Evolutionary conservation across 2,888 invertebrate genomes (phyloP).

Genomic region (Julus scanicus): DNA sequence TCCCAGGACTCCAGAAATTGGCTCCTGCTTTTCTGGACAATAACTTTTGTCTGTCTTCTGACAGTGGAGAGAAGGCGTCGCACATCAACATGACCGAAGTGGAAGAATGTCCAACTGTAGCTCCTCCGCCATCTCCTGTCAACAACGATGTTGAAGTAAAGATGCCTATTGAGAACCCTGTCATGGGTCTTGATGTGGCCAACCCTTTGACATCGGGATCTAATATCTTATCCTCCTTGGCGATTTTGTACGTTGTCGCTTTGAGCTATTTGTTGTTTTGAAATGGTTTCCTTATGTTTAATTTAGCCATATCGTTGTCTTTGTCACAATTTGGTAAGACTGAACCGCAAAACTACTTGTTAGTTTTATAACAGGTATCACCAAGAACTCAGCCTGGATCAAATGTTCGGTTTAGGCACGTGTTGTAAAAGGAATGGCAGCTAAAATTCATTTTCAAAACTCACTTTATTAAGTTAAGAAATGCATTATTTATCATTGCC

Average conservation of each 20-base stretch:
- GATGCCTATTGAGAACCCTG: constrained; percentile 1
- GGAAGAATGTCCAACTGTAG: constrained; percentile 64
- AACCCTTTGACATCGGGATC: not conserved
- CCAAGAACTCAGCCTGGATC: not conserved
- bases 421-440: not conserved
- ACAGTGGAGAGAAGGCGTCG: constrained; percentile 81
- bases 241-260: not conserved
- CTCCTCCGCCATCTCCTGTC: not conserved
- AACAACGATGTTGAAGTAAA: constrained; percentile 18
- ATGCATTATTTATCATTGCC: not conserved
- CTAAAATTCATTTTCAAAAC: not conserved
- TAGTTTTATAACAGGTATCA: not conserved
- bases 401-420: not conserved
- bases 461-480: not conserved
- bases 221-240: not conserved
- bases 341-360: not conserved
- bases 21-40: constrained; percentile 74
- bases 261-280: not conserved
- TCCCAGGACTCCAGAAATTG: constrained; percentile 78
- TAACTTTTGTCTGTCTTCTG: constrained; percentile 87
- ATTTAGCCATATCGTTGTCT: not conserved
- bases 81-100: constrained; percentile 75
- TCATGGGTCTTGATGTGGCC: constrained; percentile 14
- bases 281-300: not conserved
- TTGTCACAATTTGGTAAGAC: not conserved